A percentile compares a stretch with the other conserved stretches of the same genome.
Conservation (phyloP, 2,113 vertebrate genomes). For the Gila orcuttii region DNA sequence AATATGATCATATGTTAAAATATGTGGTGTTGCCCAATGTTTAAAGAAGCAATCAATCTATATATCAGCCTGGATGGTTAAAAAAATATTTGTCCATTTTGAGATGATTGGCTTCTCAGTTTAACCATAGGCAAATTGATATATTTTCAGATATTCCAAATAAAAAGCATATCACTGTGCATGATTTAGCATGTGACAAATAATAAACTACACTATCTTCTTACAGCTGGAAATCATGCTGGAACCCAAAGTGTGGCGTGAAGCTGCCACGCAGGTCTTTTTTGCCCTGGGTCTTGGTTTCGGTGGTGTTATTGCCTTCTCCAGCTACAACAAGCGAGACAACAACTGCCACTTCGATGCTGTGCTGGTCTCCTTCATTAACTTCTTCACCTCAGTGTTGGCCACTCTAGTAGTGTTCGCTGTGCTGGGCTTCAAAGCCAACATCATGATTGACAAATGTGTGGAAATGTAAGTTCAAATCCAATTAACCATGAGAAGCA, state of each 20-base stretch:
- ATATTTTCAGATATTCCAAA: background rate
- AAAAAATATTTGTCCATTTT: background rate
- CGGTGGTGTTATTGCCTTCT: conserved; percentile 97
- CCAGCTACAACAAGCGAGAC: conserved; percentile 98
- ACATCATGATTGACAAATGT: conserved; percentile 90
- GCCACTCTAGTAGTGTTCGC: conserved; percentile 98
- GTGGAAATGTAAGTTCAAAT: conserved; percentile 73
- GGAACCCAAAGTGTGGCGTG: conserved; percentile 94
- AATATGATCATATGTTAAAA: background rate
- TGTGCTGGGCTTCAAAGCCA: conserved; percentile 98
- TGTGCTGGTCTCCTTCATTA: conserved; percentile 95
- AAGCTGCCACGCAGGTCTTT: conserved; percentile 97
- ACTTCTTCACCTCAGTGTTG: conserved; percentile 97
- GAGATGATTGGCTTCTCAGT: background rate
- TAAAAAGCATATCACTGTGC: background rate
- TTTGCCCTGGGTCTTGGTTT: conserved; percentile 97
- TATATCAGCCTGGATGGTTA: background rate
- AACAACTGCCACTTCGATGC: conserved; percentile 99
- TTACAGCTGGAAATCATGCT: conserved; percentile 95
- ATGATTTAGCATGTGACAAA: background rate
- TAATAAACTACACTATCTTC: background rate
- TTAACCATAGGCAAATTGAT: background rate
- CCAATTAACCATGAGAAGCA: background rate
- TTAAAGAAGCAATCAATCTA: background rate
- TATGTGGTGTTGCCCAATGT: background rate